These are phyloP conservation scores for Diarsia dahlii DNA, from an alignment of 2,888 invertebrate genomes.

Conservation along the genomic window DNA sequence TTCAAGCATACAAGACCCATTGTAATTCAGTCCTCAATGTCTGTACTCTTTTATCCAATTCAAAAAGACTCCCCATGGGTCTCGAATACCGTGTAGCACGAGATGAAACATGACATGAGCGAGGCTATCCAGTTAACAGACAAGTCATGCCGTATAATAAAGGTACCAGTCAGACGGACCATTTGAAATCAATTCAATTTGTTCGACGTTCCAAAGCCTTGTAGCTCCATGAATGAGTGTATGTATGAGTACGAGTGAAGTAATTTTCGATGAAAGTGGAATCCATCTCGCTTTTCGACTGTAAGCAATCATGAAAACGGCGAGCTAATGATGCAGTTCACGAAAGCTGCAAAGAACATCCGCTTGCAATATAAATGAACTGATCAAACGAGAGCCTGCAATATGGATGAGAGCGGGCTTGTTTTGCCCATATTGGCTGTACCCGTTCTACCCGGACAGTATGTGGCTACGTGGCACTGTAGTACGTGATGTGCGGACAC, in stretches of 20 bases:
- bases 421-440: constrained; percentile 80
- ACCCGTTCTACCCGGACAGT: constrained; percentile 65
- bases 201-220: constrained; percentile 71
- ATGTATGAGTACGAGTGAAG: constrained; percentile 26
- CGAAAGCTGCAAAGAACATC: constrained; percentile 74
- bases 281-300: constrained; percentile 9
- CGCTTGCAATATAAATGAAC: constrained; percentile 83
- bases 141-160: constrained; percentile 81
- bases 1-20: constrained; percentile 5
- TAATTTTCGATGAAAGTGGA: constrained; percentile 43
- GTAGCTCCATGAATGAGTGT: constrained; percentile 46
- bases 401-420: constrained; percentile 80
- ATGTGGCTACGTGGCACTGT: constrained; percentile 72
- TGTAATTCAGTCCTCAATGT: constrained; percentile 28
- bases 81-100: constrained; percentile 61
- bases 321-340: constrained; percentile 67
- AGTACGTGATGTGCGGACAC: constrained; percentile 66
- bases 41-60: constrained; percentile 41
- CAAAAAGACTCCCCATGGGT: constrained; percentile 41
- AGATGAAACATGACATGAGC: constrained; percentile 66
- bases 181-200: constrained; percentile 76
- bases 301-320: constrained; percentile 50
- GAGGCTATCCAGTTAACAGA: constrained; percentile 68
- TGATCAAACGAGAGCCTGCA: constrained; percentile 77
- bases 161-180: constrained; percentile 70